phyloP scores from a whole-genome alignment of 2,113 vertebrate species.

The Cygnus buccinator region DNA sequence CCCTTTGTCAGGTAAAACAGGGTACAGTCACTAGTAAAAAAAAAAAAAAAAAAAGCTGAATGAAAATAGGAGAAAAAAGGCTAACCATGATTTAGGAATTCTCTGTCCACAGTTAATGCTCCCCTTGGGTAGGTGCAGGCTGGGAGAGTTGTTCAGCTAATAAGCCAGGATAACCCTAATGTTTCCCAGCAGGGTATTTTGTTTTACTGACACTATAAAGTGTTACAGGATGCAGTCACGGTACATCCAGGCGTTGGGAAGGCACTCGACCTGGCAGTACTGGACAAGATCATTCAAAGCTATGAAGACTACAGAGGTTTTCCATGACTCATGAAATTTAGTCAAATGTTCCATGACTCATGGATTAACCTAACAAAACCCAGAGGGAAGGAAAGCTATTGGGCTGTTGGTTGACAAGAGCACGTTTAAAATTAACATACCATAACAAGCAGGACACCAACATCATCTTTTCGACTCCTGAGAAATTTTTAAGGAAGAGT shows the following conservation, averaged over 20 bases:
- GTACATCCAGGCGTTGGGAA: background rate
- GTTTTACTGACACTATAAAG: background rate
- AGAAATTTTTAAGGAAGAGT: background rate
- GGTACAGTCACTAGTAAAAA: background rate
- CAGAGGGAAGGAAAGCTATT: conserved; percentile 31
- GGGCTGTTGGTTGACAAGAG: background rate
- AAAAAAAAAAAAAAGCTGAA: background rate
- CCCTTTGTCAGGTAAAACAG: background rate
- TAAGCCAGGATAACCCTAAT: background rate
- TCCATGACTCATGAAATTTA: conserved; percentile 33
- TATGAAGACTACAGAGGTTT: background rate
- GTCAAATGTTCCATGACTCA: conserved; percentile 54
- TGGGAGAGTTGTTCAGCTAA: background rate
- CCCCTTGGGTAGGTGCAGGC: background rate
- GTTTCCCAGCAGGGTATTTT: background rate
- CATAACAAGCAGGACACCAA: conserved; percentile 18
- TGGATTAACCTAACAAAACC: conserved; percentile 23
- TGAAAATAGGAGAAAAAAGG: background rate
- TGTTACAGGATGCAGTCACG: background rate
- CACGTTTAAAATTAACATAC: conserved; percentile 4
- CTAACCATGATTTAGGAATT: background rate
- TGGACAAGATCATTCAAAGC: background rate
- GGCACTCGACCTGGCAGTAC: background rate
- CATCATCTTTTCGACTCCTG: background rate
- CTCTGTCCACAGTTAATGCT: background rate